Evolutionary conservation across 2,797 vertebrate genomes (phyloP).

Genomic region (Somateria mollissima): DNA sequence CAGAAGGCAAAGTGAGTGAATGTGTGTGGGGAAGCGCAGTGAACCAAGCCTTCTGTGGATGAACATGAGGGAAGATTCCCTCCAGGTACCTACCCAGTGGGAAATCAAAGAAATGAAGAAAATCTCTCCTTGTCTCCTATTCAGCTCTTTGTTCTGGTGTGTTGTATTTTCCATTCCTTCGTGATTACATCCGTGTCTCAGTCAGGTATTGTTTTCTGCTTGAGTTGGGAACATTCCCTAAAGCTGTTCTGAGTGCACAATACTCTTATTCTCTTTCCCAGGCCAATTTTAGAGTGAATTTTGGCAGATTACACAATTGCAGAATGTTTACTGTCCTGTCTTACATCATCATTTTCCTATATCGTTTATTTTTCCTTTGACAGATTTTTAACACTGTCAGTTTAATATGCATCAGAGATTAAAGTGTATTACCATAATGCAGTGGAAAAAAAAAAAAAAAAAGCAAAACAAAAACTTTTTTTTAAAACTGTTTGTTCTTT

Average conservation of each 20-base stretch:
- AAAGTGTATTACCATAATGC: conserved; percentile 56
- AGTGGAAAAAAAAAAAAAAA: not conserved
- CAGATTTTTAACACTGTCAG: conserved; percentile 53
- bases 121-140: conserved; percentile 19
- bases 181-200: conserved; percentile 23
- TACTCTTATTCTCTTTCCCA: conserved; percentile 27
- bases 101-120: conserved; percentile 39
- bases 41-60: not conserved
- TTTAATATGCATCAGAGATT: conserved; percentile 36
- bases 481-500: not conserved
- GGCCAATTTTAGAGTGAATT: conserved; percentile 24
- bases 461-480: not conserved
- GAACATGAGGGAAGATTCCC: conserved; percentile 9
- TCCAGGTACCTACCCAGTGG: not conserved
- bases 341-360: conserved; percentile 61
- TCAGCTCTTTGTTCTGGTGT: conserved; percentile 36
- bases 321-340: conserved; percentile 38
- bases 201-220: conserved; percentile 59
- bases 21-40: not conserved
- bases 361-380: conserved; percentile 64
- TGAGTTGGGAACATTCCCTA: conserved; percentile 32
- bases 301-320: conserved; percentile 47
- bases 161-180: conserved; percentile 12
- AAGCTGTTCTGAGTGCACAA: conserved; percentile 16
- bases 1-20: not conserved